phyloP scores from a whole-genome alignment of 2,797 vertebrate genomes.

The Gobionotothen gibberifrons region DNA sequence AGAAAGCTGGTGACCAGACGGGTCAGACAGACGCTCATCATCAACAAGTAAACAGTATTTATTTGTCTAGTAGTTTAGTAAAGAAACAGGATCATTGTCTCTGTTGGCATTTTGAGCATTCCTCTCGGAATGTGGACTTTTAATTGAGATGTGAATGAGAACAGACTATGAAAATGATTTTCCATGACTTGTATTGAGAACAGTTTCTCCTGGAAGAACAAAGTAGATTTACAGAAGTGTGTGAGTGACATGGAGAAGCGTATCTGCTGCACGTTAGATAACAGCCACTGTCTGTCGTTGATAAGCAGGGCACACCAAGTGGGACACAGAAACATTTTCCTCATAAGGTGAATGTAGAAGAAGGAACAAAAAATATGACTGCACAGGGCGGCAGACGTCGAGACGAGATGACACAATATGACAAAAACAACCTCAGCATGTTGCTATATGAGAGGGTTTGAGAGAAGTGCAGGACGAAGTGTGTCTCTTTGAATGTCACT shows the following conservation, averaged over 20 bases:
- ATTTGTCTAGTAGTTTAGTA: background rate
- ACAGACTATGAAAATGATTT: constrained; percentile 2
- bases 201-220: constrained; percentile 4
- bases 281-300: constrained; percentile 46
- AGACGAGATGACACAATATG: constrained; percentile 13
- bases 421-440: background rate
- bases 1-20: no score
- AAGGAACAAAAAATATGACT: constrained; percentile 35
- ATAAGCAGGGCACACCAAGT: constrained; percentile 53
- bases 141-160: background rate
- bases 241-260: constrained; percentile 20
- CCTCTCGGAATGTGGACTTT: background rate
- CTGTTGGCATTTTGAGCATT: background rate
- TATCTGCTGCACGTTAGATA: constrained; percentile 55
- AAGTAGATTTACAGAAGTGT: constrained; percentile 16
- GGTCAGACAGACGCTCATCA: no score
- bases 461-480: constrained; percentile 3
- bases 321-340: constrained; percentile 37
- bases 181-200: background rate
- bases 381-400: background rate
- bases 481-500: background rate
- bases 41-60: no score
- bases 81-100: background rate
- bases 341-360: constrained; percentile 33
- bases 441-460: background rate